These are phyloP conservation scores for Leguminivora glycinivorella DNA, from an alignment of 1,140 invertebrate species.

Conservation along the genomic window DNA sequence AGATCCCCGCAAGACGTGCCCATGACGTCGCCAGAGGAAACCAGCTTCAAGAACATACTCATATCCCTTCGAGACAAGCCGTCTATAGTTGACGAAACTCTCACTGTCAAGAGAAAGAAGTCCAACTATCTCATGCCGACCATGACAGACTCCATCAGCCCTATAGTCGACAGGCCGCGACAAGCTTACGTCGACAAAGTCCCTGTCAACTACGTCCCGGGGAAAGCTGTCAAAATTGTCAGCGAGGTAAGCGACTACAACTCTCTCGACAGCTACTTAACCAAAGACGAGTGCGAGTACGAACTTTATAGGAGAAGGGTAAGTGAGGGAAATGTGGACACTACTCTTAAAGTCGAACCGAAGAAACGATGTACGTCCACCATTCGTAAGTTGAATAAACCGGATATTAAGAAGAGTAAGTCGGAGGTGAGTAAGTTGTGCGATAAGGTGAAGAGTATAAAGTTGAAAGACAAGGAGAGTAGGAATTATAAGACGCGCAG, in stretches of 20 bases:
- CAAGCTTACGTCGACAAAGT: constrained; percentile 66
- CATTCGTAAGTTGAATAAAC: constrained; percentile 59
- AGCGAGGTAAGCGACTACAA: constrained; percentile 72
- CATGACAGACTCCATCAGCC: constrained; percentile 58
- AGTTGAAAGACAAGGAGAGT: constrained; percentile 56
- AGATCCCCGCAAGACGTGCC: constrained; percentile 63
- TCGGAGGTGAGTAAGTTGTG: constrained; percentile 70
- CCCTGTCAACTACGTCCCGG: constrained; percentile 58
- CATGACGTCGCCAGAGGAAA: constrained; percentile 66
- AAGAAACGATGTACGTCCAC: constrained; percentile 70
- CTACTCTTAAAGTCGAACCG: constrained; percentile 29
- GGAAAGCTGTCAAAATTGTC: constrained; percentile 70
- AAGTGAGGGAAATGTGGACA: constrained; percentile 62
- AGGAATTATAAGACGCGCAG: constrained; percentile 75
- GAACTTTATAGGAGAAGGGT: constrained; percentile 58
- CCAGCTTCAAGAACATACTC: constrained; percentile 69
- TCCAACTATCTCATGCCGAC: constrained; percentile 58
- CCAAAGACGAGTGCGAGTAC: constrained; percentile 55
- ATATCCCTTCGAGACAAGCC: constrained; percentile 68
- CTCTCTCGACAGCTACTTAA: constrained; percentile 63
- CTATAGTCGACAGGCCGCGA: constrained; percentile 58
- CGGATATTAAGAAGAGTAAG: constrained; percentile 67
- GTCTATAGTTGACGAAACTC: constrained; percentile 60
- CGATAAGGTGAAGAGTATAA: constrained; percentile 68
- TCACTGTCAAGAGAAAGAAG: constrained; percentile 60